Conservation (phyloP, 2,888 invertebrate species). For the Apodemia hepburni region DNA sequence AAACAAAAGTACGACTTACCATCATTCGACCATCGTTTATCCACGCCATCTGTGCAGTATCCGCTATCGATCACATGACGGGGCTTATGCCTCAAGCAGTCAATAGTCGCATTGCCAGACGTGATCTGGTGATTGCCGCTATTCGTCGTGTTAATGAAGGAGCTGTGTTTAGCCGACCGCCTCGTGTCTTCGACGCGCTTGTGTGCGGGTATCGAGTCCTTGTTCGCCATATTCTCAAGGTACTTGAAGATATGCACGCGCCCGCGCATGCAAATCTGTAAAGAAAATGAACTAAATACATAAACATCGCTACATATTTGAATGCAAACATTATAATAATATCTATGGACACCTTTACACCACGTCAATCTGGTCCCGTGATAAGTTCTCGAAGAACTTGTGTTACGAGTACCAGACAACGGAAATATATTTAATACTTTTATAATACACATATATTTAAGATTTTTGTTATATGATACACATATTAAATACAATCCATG, state of each 20-base stretch:
- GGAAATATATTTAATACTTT: no score
- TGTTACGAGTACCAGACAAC: no score
- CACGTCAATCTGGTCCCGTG: no score
- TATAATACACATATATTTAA: no score
- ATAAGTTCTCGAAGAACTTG: no score
- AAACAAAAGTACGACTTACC: slow-evolving; percentile 51
- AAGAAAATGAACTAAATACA: slow-evolving; percentile 22
- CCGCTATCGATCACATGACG: slow-evolving; percentile 93
- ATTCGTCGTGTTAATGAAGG: slow-evolving; percentile 57
- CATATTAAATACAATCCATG: no score
- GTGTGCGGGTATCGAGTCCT: slow-evolving; percentile 75
- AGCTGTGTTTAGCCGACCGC: slow-evolving; percentile 65
- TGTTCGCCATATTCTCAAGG: slow-evolving; percentile 92
- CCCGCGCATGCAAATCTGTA: slow-evolving; percentile 93
- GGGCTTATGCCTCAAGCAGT: slow-evolving; percentile 70
- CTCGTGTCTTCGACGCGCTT: slow-evolving; percentile 73
- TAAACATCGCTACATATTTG: background rate
- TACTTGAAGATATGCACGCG: slow-evolving; percentile 97
- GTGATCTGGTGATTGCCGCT: slow-evolving; percentile 55
- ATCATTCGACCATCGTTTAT: slow-evolving; percentile 93
- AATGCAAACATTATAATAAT: no score
- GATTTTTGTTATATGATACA: no score
- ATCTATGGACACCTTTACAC: no score
- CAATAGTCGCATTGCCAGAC: slow-evolving; percentile 71
- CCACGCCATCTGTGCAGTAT: slow-evolving; percentile 92